Evolutionary conservation across 2,888 invertebrate species (phyloP), one percentile per base, ranked within the genome.

Genomic region (Drosophila incognita): DNA sequence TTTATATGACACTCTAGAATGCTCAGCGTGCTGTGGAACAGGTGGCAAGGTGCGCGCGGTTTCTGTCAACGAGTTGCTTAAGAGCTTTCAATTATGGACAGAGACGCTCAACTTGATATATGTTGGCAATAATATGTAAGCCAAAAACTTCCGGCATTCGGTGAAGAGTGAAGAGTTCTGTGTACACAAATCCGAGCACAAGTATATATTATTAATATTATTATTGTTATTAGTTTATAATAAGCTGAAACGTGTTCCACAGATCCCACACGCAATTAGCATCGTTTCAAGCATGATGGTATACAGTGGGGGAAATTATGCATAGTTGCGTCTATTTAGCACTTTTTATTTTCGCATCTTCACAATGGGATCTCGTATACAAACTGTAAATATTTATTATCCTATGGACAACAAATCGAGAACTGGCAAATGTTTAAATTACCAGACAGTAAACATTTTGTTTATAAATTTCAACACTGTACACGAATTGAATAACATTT

Each of bases 181-280:
- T 33, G 42, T 35, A 58, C n/a, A 58, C 35, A 57, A 15, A 18
- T 40, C 35, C 21, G n/a, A 33, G 8, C 48, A 48, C 13, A 60
- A 42, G 1, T 51, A 33, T 29, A 58, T 33, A 24, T 46, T 15
- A 46, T 15, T 46, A 24, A 15, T 24, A 24, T 4, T 46, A 24
- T 7, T 46, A 48, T 49, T 70, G 49, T 49, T 53, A 48, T 57
- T 42, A 6, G 51, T 42, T 35, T 40, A 29, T 38, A 71, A 60
- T 52, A 38, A 52, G 42, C 29, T 68, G 53, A 58, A 68, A 77
- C 78, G 51, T 24, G 62, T 61, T 79, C 31, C 24, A 1, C 53
- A 56, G 5, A 72, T 77, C 82, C 78, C 78, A 79, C 81, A 54
- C 78, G 57, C 69, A 73, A 73, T 81, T 79, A 77, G 24, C 78